These are phyloP conservation scores for Anarrhichthys ocellatus DNA, from an alignment of 2,113 vertebrate species.

Conservation along the genomic window DNA sequence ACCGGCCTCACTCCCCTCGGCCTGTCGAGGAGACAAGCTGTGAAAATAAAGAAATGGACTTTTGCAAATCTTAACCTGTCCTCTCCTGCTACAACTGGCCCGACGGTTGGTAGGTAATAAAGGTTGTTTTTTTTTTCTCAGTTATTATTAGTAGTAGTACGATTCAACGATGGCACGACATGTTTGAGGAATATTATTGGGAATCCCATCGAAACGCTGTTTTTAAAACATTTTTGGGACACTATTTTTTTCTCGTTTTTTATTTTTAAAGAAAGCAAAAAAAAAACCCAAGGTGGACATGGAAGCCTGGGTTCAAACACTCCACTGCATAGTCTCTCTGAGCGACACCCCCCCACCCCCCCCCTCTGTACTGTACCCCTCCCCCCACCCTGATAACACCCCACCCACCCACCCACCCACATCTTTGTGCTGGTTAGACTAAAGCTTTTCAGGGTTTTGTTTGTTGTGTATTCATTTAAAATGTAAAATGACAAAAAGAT, in stretches of 20 bases:
- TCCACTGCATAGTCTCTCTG: slow-evolving; percentile 87
- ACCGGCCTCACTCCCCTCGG: slow-evolving; percentile 61
- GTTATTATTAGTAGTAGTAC: slow-evolving; percentile 52
- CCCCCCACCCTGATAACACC: slow-evolving; percentile 17
- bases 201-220: slow-evolving; percentile 70
- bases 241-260: slow-evolving; percentile 5
- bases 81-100: slow-evolving; percentile 86
- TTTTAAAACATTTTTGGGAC: slow-evolving; percentile 31
- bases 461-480: slow-evolving; percentile 72
- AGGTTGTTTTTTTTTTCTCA: slow-evolving; percentile 52
- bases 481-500: slow-evolving; percentile 76
- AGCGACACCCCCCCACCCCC: slow-evolving; percentile 57
- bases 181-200: slow-evolving; percentile 79
- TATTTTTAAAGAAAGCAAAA: slow-evolving; percentile 68
- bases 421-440: slow-evolving; percentile 88
- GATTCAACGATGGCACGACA: slow-evolving; percentile 84
- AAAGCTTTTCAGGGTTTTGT: slow-evolving; percentile 85
- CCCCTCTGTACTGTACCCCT: slow-evolving; percentile 28
- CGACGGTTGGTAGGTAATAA: slow-evolving; percentile 74
- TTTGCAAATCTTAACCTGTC: slow-evolving; percentile 73
- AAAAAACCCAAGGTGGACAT: slow-evolving; percentile 78
- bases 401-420: slow-evolving; percentile 52
- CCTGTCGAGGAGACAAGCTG: slow-evolving; percentile 60
- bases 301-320: slow-evolving; percentile 81
- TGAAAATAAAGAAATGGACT: slow-evolving; percentile 74